Evolutionary conservation across 2,888 invertebrate genomes (phyloP).

Genomic region (Pedicia rivosa): DNA sequence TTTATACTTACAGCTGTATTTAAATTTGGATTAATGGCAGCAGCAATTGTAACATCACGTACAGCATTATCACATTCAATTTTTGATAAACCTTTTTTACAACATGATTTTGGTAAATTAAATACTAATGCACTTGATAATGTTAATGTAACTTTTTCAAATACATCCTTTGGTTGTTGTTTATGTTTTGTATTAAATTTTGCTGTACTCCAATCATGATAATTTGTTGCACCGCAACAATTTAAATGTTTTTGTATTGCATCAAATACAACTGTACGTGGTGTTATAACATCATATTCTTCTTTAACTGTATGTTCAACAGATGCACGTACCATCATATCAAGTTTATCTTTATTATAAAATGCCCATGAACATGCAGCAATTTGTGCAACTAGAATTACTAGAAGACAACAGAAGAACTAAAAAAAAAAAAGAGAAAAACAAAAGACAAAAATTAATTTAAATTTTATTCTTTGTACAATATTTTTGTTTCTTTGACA

Average conservation of each 20-base stretch:
- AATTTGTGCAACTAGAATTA: slow-evolving; percentile 63
- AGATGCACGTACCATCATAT: slow-evolving; percentile 43
- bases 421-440: slow-evolving; percentile 24
- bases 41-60: slow-evolving; percentile 32
- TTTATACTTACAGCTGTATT: slow-evolving; percentile 31
- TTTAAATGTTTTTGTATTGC: slow-evolving; percentile 46
- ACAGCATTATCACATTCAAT: slow-evolving; percentile 35
- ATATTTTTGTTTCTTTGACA: not conserved
- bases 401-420: slow-evolving; percentile 62
- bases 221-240: slow-evolving; percentile 63
- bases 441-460: not conserved
- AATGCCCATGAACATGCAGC: slow-evolving; percentile 65
- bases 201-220: slow-evolving; percentile 53
- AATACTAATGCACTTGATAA: slow-evolving; percentile 30
- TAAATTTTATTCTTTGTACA: not conserved
- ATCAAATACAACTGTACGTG: slow-evolving; percentile 46
- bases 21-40: slow-evolving; percentile 31
- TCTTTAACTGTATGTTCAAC: slow-evolving; percentile 45
- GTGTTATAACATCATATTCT: slow-evolving; percentile 39
- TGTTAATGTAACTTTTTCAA: not conserved
- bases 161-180: not conserved
- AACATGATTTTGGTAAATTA: slow-evolving; percentile 41
- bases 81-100: slow-evolving; percentile 33
- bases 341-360: slow-evolving; percentile 48
- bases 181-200: slow-evolving; percentile 35